These are phyloP conservation scores for Branchinecta lindahli DNA, from an alignment of 1,140 invertebrate species.

Conservation along the genomic window DNA sequence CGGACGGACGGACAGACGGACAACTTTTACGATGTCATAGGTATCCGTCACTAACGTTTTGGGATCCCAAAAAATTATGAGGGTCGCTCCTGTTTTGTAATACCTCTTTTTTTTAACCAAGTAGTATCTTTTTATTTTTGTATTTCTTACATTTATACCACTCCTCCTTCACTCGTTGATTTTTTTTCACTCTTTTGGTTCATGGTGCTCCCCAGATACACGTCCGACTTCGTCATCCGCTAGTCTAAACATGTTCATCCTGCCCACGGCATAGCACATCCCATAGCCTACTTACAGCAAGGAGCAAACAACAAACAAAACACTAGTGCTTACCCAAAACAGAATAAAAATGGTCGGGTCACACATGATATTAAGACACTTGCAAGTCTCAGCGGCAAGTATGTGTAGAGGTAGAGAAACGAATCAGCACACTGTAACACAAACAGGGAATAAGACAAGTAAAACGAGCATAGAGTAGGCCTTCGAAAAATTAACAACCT, in stretches of 20 bases:
- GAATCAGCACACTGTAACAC: constrained; percentile 77
- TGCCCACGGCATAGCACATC: not conserved
- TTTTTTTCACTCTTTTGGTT: not conserved
- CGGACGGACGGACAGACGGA: too few relatives aligned
- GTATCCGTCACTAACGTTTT: too few relatives aligned
- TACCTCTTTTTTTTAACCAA: too few relatives aligned
- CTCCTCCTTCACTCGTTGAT: not conserved
- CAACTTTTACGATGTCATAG: too few relatives aligned
- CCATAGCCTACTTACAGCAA: not conserved
- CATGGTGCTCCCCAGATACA: not conserved
- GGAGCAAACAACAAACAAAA: constrained; percentile 10
- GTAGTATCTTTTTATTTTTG: too few relatives aligned
- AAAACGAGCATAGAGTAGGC: too few relatives aligned
- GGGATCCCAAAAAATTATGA: too few relatives aligned
- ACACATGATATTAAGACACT: constrained; percentile 66
- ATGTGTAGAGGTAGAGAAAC: constrained; percentile 93
- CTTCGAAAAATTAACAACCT: too few relatives aligned
- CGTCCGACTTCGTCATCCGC: not conserved
- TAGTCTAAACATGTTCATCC: too few relatives aligned
- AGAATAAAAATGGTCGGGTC: constrained; percentile 41
- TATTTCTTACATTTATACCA: too few relatives aligned
- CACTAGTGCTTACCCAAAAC: not conserved
- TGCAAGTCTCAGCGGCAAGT: constrained; percentile 80
- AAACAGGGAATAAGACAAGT: constrained; percentile 15
- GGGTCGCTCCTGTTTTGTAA: too few relatives aligned